Percentiles rank a stretch among this genome's conserved stretches.
phyloP scores from a whole-genome alignment of 2,113 vertebrate species.

The Sinocyclocheilus anophthalmus region DNA sequence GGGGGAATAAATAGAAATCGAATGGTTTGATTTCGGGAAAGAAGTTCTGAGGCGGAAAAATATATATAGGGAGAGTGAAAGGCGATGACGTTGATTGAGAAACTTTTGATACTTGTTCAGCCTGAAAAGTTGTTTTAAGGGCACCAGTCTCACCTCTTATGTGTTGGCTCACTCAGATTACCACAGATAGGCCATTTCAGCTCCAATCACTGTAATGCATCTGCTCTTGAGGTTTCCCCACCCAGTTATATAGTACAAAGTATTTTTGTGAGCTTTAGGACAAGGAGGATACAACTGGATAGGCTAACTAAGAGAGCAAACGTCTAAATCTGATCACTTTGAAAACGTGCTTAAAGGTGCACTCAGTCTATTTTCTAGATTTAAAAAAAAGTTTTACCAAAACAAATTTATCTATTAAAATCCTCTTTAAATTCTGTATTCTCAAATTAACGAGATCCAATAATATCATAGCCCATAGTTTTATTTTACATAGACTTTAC shows the following conservation, averaged over 20 bases:
- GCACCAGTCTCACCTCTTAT: slow-evolving; percentile 61
- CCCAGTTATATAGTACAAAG: neutral
- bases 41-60: slow-evolving; percentile 78
- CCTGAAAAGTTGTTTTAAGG: slow-evolving; percentile 78
- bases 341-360: neutral
- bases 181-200: slow-evolving; percentile 17
- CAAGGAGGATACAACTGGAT: neutral
- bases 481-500: neutral
- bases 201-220: slow-evolving; percentile 12
- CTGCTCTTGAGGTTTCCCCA: neutral
- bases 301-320: neutral
- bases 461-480: neutral
- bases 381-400: neutral
- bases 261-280: neutral
- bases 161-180: slow-evolving; percentile 21
- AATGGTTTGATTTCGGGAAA: slow-evolving; percentile 75
- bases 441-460: neutral
- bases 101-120: slow-evolving; percentile 79
- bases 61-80: slow-evolving; percentile 67
- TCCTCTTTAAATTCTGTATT: neutral
- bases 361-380: neutral
- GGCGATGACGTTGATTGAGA: slow-evolving; percentile 77
- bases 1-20: slow-evolving; percentile 78
- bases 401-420: neutral
- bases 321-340: neutral